Percentiles rank a stretch among this genome's conserved stretches.
phyloP scores from a whole-genome alignment of 1,140 invertebrate genomes.

The Drosophila tani region DNA sequence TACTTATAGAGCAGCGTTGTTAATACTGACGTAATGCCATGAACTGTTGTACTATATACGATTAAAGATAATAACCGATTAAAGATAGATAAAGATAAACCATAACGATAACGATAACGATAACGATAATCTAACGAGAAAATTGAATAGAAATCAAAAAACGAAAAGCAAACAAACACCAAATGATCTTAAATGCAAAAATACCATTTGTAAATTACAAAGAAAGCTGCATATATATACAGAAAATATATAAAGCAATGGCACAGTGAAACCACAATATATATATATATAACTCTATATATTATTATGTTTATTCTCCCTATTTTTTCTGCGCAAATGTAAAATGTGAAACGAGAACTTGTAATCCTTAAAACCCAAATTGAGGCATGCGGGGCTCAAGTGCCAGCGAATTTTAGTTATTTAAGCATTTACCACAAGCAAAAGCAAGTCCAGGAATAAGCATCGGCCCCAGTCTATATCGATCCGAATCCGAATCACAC shows the following conservation, averaged over 20 bases:
- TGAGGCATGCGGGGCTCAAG: slow-evolving; percentile 66
- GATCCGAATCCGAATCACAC: slow-evolving; percentile 8
- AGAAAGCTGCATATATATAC: slow-evolving; percentile 43
- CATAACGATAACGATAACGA: slow-evolving; percentile 33
- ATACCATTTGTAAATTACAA: slow-evolving; percentile 67
- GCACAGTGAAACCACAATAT: slow-evolving; percentile 22
- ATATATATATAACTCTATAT: slow-evolving; percentile 10
- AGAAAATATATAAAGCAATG: slow-evolving; percentile 25
- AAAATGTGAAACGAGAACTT: slow-evolving; percentile 46
- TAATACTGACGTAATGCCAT: slow-evolving; percentile 63
- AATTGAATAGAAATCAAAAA: slow-evolving; percentile 60
- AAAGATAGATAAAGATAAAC: neutral
- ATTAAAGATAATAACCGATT: slow-evolving; percentile 35
- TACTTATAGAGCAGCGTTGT: slow-evolving; percentile 63
- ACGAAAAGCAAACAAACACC: slow-evolving; percentile 71
- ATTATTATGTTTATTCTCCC: slow-evolving; percentile 30
- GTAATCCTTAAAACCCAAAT: slow-evolving; percentile 56
- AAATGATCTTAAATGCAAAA: slow-evolving; percentile 77
- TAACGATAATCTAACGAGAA: slow-evolving; percentile 49
- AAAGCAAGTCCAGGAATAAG: slow-evolving; percentile 41
- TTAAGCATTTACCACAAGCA: slow-evolving; percentile 68
- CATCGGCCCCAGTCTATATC: slow-evolving; percentile 30
- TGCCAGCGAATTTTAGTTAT: slow-evolving; percentile 77
- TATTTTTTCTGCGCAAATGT: slow-evolving; percentile 50
- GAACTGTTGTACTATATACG: slow-evolving; percentile 74